A percentile compares a stretch with the other conserved stretches of the same genome.
phyloP scores from a whole-genome alignment of 2,888 invertebrate genomes.

The Eilema depressum region DNA sequence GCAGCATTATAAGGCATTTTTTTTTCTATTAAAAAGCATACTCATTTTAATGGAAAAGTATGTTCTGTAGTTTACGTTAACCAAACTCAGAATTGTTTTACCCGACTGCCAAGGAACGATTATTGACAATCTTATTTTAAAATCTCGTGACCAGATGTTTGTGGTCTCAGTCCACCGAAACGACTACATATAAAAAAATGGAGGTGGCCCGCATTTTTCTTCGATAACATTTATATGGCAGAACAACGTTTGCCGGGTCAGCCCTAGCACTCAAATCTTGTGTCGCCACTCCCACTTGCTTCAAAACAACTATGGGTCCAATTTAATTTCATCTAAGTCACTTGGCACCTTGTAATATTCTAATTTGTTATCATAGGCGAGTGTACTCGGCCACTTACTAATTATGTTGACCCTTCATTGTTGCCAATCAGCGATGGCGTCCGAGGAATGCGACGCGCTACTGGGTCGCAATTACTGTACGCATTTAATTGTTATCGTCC shows the following conservation, averaged over 20 bases:
- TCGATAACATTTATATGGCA: too few relatives aligned
- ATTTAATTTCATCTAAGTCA: constrained; percentile 32
- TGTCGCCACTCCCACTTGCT: neutral
- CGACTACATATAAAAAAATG: too few relatives aligned
- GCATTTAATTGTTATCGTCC: constrained; percentile 55
- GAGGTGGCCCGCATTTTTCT: too few relatives aligned
- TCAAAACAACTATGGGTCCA: neutral
- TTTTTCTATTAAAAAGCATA: too few relatives aligned
- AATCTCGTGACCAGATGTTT: neutral
- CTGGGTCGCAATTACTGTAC: constrained; percentile 58
- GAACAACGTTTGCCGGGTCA: too few relatives aligned
- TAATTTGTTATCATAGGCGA: constrained; percentile 37
- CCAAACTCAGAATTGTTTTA: too few relatives aligned
- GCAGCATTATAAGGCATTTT: too few relatives aligned
- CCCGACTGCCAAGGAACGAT: too few relatives aligned
- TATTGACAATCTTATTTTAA: neutral
- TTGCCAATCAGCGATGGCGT: constrained; percentile 67
- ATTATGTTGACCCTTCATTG: constrained; percentile 69
- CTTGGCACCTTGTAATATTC: constrained; percentile 28
- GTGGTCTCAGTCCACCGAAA: too few relatives aligned
- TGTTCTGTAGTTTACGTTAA: too few relatives aligned
- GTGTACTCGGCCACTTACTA: constrained; percentile 55
- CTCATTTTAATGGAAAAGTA: too few relatives aligned
- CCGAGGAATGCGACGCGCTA: constrained; percentile 65
- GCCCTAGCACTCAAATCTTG: too few relatives aligned